Percentiles rank a stretch among this genome's conserved stretches.
These are phyloP conservation scores for Drosophila murphyi DNA, from an alignment of 1,140 invertebrate genomes.

Conservation along the genomic window DNA sequence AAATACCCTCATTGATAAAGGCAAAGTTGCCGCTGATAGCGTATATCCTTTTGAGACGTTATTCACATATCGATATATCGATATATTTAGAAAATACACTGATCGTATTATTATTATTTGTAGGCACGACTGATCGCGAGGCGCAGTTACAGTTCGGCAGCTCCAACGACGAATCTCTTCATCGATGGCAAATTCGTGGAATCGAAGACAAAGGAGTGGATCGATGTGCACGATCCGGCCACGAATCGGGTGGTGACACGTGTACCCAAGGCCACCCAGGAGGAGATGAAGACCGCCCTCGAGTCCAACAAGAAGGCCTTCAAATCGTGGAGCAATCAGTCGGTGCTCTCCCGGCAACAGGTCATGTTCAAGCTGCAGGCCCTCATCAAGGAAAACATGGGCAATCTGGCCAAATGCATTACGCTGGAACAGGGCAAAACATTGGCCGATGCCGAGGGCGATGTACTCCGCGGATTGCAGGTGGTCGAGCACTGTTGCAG, in stretches of 20 bases:
- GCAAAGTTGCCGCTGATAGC: background rate
- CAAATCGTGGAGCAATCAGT: conserved; percentile 95
- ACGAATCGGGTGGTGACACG: conserved; percentile 93
- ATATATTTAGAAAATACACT: background rate
- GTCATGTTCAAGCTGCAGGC: conserved; percentile 95
- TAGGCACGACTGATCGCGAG: conserved; percentile 65
- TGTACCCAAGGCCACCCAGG: conserved; percentile 95
- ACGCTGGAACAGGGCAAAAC: conserved; percentile 99
- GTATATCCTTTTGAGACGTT: background rate
- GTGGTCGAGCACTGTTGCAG: conserved; percentile 98
- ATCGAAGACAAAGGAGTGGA: conserved; percentile 96
- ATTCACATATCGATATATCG: conserved; percentile 16
- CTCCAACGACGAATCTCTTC: conserved; percentile 93
- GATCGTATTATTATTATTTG: background rate
- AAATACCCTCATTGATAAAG: background rate
- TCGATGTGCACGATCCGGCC: conserved; percentile 97
- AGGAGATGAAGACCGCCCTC: conserved; percentile 97
- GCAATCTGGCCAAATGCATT: conserved; percentile 95
- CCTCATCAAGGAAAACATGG: conserved; percentile 89
- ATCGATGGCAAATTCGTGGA: conserved; percentile 98
- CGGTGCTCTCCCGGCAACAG: conserved; percentile 96
- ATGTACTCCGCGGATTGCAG: conserved; percentile 98
- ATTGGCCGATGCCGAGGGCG: conserved; percentile 97
- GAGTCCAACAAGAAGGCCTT: conserved; percentile 92
- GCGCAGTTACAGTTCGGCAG: conserved; percentile 80